Evolutionary conservation across 2,797 vertebrate genomes (phyloP).

Genomic region (Merluccius polli): DNA sequence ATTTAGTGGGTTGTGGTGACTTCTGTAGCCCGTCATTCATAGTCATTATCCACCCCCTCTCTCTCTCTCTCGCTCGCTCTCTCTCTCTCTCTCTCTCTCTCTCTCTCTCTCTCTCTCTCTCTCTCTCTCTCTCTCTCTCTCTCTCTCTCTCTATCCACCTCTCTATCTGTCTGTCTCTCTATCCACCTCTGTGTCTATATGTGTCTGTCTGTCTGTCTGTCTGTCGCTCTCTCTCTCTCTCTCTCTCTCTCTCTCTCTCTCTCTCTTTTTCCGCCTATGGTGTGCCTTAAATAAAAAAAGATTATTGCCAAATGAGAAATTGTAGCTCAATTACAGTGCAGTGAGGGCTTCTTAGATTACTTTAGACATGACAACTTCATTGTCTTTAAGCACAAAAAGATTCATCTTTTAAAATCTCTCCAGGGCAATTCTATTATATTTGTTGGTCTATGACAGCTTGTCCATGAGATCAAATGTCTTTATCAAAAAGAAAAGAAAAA

Average conservation of each 20-base stretch:
- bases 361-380: conserved; percentile 62
- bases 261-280: conserved; percentile 29
- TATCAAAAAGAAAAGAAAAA: not conserved
- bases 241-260: too few species aligned
- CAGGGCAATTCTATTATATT: conserved; percentile 41
- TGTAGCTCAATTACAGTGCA: conserved; percentile 66
- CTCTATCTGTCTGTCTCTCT: not conserved
- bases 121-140: not conserved
- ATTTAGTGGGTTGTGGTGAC: conserved; percentile 71
- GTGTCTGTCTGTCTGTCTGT: not conserved
- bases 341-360: conserved; percentile 49
- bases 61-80: too few species aligned
- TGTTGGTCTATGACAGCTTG: conserved; percentile 46
- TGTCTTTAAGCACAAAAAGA: conserved; percentile 63
- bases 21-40: conserved; percentile 70
- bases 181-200: too few species aligned
- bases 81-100: too few species aligned
- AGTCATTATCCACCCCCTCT: conserved; percentile 43
- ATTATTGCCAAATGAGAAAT: conserved; percentile 71
- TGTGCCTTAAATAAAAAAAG: conserved; percentile 57
- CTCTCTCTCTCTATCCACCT: not conserved
- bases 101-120: not conserved
- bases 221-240: too few species aligned
- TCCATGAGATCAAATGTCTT: conserved; percentile 24
- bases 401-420: conserved; percentile 58